Base-by-base conservation (phyloP, 2,888 invertebrate species). In the Podabrus alpinus region DNA sequence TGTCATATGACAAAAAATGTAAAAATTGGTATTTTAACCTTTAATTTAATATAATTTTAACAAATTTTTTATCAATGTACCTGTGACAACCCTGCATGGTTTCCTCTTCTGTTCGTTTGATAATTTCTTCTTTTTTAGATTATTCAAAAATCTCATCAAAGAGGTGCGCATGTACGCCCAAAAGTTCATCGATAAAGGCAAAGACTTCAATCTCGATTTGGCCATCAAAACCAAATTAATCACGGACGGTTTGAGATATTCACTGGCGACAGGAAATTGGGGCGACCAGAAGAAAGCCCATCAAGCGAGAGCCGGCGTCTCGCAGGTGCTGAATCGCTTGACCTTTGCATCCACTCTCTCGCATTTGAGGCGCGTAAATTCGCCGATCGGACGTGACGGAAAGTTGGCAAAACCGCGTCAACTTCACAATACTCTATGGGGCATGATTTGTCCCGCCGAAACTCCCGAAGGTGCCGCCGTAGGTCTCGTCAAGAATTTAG, bases 231-330 rank as follows among this genome's bases (percentile, higher is more conserved):
- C 99, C 0, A 95, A 98, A 86, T 96, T 98, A 72, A 99, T 99
- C 77, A 99, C 99, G 0, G 98, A 99, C 86, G 99, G 99, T 25
- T 89, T 99, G 72, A 91, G 98, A 81, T 99, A 99, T 86, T 99
- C 99, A 0, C 90, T 99, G 82, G 99, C 99, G 81, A 99, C 99
- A 29, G 99, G 99, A 59, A 99, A 99, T 88, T 99, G 99, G 99
- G 99, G 99, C 67, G 99, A 99, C 87, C 99, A 99, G 88, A 99
- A 99, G 88, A 99, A 99, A 87, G 99, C 99, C 73, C 99, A 99
- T 92, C 97, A 98, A 88, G 98, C 97, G 17, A 90, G 98, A 88
- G 97, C 97, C 81, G 98, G 98, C 67, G 98, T 98, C 21, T 97
- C 97, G 67, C 96, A 98, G 91, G 99, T 99, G 88, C 94, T 99